Conservation (phyloP, 2,888 invertebrate genomes). For the Dynastes hyllus region DNA sequence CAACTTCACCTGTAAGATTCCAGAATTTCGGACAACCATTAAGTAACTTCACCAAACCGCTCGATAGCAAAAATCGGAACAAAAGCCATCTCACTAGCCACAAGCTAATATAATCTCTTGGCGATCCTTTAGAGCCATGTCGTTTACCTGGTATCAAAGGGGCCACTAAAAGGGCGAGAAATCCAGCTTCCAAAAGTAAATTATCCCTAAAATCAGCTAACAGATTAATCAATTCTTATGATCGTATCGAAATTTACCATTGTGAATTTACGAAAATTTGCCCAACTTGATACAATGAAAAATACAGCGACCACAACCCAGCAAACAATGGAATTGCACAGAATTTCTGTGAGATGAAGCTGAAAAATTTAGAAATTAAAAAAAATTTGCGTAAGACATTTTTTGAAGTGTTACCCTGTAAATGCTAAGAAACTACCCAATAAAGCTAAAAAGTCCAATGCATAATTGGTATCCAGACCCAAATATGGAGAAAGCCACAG, state of each 20-base stretch:
- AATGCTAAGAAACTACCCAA: constrained; percentile 79
- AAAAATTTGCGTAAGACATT: background rate
- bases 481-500: constrained; percentile 80
- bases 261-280: constrained; percentile 84
- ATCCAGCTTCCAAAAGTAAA: constrained; percentile 83
- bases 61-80: constrained; percentile 82
- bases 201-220: constrained; percentile 76
- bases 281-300: constrained; percentile 84
- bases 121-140: constrained; percentile 69
- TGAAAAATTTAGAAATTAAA: constrained; percentile 60
- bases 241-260: constrained; percentile 74
- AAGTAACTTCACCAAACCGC: constrained; percentile 81
- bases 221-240: background rate
- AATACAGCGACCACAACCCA: constrained; percentile 80
- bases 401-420: constrained; percentile 72
- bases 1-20: constrained; percentile 78
- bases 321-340: constrained; percentile 77
- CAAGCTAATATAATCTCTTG: constrained; percentile 75
- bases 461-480: constrained; percentile 78
- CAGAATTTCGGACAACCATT: constrained; percentile 86
- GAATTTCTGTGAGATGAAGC: constrained; percentile 76
- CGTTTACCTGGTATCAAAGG: constrained; percentile 73
- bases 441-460: constrained; percentile 80
- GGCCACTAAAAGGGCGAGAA: constrained; percentile 80
- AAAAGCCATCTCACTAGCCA: constrained; percentile 84